phyloP scores from a whole-genome alignment of 2,113 vertebrate genomes.

The Grammomys dolichurus region DNA sequence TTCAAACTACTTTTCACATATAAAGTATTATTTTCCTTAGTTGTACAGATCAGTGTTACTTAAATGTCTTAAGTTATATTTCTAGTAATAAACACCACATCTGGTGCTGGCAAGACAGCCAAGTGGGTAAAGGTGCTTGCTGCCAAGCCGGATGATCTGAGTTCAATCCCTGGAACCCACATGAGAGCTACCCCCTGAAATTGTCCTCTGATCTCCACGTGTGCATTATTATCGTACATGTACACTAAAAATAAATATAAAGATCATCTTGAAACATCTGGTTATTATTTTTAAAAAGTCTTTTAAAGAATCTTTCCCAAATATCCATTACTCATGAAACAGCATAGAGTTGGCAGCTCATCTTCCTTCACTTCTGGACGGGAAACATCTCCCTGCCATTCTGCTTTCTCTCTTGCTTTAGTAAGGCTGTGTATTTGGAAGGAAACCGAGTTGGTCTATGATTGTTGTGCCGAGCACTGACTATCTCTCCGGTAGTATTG shows the following conservation, averaged over 20 bases:
- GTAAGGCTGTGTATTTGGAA: background rate
- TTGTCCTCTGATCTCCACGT: background rate
- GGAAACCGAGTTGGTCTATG: conserved; percentile 36
- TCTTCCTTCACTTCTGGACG: background rate
- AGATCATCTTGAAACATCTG: background rate
- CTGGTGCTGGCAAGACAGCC: background rate
- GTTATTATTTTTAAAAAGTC: conserved; percentile 45
- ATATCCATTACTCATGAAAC: background rate
- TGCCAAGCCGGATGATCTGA: background rate
- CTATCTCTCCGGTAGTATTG: background rate
- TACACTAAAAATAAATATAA: background rate
- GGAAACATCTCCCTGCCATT: background rate
- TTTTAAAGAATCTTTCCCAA: conserved; percentile 17
- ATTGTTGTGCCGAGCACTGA: background rate
- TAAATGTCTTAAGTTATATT: conserved; percentile 47
- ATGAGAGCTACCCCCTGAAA: background rate
- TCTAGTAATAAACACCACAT: background rate
- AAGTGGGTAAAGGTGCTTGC: background rate
- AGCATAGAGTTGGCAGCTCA: background rate
- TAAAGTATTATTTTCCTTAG: conserved; percentile 14
- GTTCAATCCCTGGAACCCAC: background rate
- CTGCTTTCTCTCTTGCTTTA: conserved; percentile 11
- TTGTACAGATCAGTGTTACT: conserved; percentile 1
- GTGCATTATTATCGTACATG: background rate
- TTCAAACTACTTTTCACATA: conserved; percentile 48